A percentile compares a stretch with the other conserved stretches of the same genome.
Evolutionary conservation across 2,113 vertebrate species (phyloP).

Genomic region (Cebidichthys violaceus): DNA sequence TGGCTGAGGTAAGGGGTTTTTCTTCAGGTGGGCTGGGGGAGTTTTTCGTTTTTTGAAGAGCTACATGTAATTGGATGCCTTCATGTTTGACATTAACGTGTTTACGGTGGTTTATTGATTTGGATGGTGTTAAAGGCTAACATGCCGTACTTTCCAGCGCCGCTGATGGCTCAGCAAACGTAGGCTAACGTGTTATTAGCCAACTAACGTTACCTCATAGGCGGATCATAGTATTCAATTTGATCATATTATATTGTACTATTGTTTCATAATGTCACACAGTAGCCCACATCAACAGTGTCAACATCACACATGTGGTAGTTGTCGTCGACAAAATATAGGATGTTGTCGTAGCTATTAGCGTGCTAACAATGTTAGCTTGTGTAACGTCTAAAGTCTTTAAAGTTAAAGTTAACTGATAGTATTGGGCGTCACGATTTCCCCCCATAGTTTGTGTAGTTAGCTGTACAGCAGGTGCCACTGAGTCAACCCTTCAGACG

Average conservation of each 20-base stretch:
- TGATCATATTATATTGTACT: background rate
- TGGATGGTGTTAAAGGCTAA: background rate
- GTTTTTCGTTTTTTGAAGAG: background rate
- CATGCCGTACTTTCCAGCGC: background rate
- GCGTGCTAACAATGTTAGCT: background rate
- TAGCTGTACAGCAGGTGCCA: background rate
- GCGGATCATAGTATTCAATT: background rate
- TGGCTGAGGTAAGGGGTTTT: conserved; percentile 77
- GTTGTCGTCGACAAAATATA: background rate
- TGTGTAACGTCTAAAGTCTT: background rate
- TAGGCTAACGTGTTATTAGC: conserved; percentile 57
- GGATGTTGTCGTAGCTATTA: background rate
- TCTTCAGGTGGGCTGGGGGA: background rate
- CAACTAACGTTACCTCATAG: background rate
- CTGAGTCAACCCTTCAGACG: background rate
- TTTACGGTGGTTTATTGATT: background rate
- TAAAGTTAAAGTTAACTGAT: background rate
- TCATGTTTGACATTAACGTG: background rate
- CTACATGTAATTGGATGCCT: fast-evolving
- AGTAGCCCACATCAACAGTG: too few relatives aligned
- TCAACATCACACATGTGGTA: background rate
- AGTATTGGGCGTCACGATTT: background rate
- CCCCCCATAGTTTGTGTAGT: background rate
- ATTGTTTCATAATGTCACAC: background rate
- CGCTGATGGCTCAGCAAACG: background rate